Evolutionary conservation across 2,113 vertebrate species (phyloP).

Genomic region (Colius striatus): DNA sequence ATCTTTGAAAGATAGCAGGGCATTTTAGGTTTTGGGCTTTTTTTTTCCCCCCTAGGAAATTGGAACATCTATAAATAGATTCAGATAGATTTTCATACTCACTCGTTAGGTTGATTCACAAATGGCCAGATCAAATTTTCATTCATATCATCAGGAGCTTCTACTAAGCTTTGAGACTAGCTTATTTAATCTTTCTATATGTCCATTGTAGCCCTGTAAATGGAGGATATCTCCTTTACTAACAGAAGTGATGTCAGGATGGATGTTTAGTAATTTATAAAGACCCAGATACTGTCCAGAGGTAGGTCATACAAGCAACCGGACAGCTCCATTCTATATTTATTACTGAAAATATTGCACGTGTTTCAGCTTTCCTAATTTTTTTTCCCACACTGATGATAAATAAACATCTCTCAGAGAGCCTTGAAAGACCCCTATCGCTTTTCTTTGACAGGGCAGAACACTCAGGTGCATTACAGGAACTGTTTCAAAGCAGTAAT

Average conservation of each 20-base stretch:
- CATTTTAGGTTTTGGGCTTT: background rate
- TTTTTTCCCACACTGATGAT: background rate
- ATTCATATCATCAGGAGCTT: background rate
- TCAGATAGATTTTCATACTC: background rate
- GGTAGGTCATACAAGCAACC: background rate
- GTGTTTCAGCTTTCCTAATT: background rate
- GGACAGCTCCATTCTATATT: background rate
- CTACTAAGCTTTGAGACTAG: background rate
- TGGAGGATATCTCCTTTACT: background rate
- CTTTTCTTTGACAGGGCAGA: background rate
- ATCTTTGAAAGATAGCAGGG: accelerated
- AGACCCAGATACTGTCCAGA: background rate
- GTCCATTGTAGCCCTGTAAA: background rate
- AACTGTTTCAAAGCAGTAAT: background rate
- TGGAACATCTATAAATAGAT: background rate
- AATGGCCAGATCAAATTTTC: background rate
- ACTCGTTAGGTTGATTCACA: background rate
- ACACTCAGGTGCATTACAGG: accelerated
- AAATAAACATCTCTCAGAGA: accelerated
- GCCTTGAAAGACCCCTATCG: background rate
- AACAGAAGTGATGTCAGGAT: background rate
- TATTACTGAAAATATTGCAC: background rate
- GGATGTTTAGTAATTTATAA: slow-evolving; percentile 25
- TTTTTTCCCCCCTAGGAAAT: background rate
- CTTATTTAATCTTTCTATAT: background rate